Evolutionary conservation across 2,113 vertebrate species (phyloP), one percentile per base, ranked within the genome.

Genomic region (Colaptes auratus): DNA sequence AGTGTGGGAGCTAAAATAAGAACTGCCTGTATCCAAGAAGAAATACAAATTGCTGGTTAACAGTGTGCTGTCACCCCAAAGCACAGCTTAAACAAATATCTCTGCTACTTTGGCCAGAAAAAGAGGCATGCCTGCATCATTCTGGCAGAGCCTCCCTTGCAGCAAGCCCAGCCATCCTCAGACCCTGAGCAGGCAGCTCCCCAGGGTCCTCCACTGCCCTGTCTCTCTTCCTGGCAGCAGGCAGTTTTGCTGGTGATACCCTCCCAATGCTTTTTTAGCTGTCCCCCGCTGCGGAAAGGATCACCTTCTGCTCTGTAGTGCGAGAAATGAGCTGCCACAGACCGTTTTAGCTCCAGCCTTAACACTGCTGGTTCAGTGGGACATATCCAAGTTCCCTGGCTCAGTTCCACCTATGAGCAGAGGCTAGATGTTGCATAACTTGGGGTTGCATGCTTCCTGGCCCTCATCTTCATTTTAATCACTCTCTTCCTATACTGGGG

Each of bases 121-220:
- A 70, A 89, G 78, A 39, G 10, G 30, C 0, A 0, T 72, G 35
- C 12, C 16, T 70, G 44, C 15, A 13, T 0, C 0, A 5, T 48
- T 79, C 59, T 79, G n/a, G 48, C 0, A 1, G 23, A 78, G 25
- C 15, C 9, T 39, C 10, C 27, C 39, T 56, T 1, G 2, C 72
- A 82, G 28, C 36, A 46, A 84, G 46, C 31, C 74, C 70, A 72
- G 70, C 15, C 46, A 52, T 14, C 19, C 42, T 53, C 59, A 50
- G 70, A 48, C 23, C 27, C 1, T 0, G 2, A 89, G 48, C 44
- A 53, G 63, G 44, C 2, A 0, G 75, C 36, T 85, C 24, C 65
- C n/a, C 21, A 16, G 36, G 13, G 3, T 13, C 4, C 4, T 7
- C 24, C 9, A 13, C 12, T 2, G 14, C 18, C n/a, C 58, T 3